A percentile compares a stretch with the other conserved stretches of the same genome.
Conservation (phyloP, 2,113 vertebrate genomes). For the Stictonetta naevosa region DNA sequence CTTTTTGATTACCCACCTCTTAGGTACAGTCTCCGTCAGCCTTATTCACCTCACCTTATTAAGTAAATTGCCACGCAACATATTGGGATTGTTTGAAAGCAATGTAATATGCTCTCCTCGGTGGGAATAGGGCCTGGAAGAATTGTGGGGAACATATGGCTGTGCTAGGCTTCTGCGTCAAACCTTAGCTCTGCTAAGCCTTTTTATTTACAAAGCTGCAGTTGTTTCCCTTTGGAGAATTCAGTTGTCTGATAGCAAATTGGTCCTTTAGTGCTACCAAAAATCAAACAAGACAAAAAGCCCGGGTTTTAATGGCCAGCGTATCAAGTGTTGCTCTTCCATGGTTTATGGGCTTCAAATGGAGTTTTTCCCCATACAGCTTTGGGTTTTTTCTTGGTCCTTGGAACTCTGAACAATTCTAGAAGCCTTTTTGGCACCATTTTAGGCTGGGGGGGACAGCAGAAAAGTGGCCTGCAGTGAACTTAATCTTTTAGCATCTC, state of each 20-base stretch:
- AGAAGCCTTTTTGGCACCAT: background rate
- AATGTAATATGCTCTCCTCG: accelerated
- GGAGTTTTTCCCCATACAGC: background rate
- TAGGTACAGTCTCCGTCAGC: background rate
- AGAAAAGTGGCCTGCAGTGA: background rate
- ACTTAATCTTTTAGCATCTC: background rate
- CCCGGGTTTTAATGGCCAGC: background rate
- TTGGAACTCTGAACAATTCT: background rate
- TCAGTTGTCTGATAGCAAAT: background rate
- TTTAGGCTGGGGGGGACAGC: background rate
- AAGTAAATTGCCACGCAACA: background rate
- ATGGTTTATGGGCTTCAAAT: background rate
- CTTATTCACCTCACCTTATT: background rate
- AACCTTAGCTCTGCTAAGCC: background rate
- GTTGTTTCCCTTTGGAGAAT: background rate
- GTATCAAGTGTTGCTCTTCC: background rate
- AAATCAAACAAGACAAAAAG: background rate
- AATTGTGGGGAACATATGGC: background rate
- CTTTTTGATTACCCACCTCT: background rate
- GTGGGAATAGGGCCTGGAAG: background rate
- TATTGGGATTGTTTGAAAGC: background rate
- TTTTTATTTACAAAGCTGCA: background rate
- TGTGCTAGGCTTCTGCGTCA: background rate
- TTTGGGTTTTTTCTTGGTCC: background rate
- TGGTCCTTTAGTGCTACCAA: background rate